Conservation (phyloP, 2,113 vertebrate species). For the Phrynosoma platyrhinos region DNA sequence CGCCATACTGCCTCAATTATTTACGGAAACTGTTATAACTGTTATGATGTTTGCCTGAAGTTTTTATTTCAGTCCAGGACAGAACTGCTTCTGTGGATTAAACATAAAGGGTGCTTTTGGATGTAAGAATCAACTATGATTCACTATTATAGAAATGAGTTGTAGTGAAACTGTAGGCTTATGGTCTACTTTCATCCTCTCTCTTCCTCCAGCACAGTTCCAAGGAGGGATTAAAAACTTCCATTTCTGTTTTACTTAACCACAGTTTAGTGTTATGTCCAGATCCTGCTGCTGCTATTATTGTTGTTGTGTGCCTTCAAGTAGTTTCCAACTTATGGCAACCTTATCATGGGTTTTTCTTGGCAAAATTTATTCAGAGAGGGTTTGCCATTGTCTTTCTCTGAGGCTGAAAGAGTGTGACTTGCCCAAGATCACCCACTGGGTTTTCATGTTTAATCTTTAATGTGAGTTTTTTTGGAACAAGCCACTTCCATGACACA, state of each 20-base stretch:
- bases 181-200: not conserved
- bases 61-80: not conserved
- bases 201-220: not conserved
- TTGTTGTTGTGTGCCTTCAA: too few relatives aligned
- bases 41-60: not conserved
- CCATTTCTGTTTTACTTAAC: not conserved
- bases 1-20: not conserved
- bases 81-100: not conserved
- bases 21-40: slow-evolving; percentile 6
- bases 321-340: too few relatives aligned
- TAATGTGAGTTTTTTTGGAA: not conserved
- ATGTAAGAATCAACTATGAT: not conserved
- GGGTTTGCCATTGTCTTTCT: not conserved
- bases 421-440: too few relatives aligned
- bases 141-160: not conserved
- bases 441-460: too few relatives aligned
- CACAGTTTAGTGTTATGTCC: not conserved
- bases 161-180: too few relatives aligned
- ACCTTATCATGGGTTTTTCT: too few relatives aligned
- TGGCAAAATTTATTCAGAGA: too few relatives aligned
- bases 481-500: not conserved
- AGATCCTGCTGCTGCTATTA: too few relatives aligned
- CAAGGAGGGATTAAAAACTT: not conserved
- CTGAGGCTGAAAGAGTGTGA: not conserved
- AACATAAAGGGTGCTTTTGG: not conserved